Percentiles rank a stretch among this genome's conserved stretches.
These are phyloP conservation scores for Dynastes grantii DNA, from an alignment of 2,888 invertebrate genomes.

Conservation along the genomic window DNA sequence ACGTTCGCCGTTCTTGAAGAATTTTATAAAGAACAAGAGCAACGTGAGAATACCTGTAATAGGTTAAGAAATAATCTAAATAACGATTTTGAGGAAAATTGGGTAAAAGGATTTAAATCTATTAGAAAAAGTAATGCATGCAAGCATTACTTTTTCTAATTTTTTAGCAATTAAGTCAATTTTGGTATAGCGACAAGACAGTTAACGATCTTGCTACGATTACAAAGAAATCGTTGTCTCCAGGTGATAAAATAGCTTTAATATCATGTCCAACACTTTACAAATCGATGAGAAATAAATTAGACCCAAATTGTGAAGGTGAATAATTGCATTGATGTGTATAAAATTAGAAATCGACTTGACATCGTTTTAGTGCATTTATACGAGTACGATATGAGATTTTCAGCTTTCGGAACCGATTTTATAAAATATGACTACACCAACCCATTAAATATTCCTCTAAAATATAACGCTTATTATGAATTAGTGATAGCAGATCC, in stretches of 20 bases:
- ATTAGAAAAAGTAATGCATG: background rate
- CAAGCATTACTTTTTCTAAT: slow-evolving; percentile 48
- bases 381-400: slow-evolving; percentile 90
- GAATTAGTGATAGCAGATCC: slow-evolving; percentile 95
- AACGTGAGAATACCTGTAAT: slow-evolving; percentile 72
- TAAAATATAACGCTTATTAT: slow-evolving; percentile 76
- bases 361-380: slow-evolving; percentile 75
- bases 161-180: slow-evolving; percentile 93
- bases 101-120: slow-evolving; percentile 74
- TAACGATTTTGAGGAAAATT: slow-evolving; percentile 83
- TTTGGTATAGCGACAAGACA: slow-evolving; percentile 94
- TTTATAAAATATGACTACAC: slow-evolving; percentile 94
- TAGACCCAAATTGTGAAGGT: slow-evolving; percentile 72
- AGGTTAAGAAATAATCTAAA: slow-evolving; percentile 65
- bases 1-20: slow-evolving; percentile 84
- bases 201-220: slow-evolving; percentile 81
- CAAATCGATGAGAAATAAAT: slow-evolving; percentile 75
- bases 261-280: slow-evolving; percentile 93
- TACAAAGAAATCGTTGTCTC: slow-evolving; percentile 73
- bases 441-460: slow-evolving; percentile 79
- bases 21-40: slow-evolving; percentile 82
- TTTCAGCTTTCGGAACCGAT: slow-evolving; percentile 83
- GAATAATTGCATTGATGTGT: slow-evolving; percentile 57
- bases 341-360: too few relatives aligned
- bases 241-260: slow-evolving; percentile 81